These are phyloP conservation scores for Nemopilema nomurai DNA, from an alignment of 30 jellyfish, hydroid and myxozoan species.

Conservation along the genomic window DNA sequence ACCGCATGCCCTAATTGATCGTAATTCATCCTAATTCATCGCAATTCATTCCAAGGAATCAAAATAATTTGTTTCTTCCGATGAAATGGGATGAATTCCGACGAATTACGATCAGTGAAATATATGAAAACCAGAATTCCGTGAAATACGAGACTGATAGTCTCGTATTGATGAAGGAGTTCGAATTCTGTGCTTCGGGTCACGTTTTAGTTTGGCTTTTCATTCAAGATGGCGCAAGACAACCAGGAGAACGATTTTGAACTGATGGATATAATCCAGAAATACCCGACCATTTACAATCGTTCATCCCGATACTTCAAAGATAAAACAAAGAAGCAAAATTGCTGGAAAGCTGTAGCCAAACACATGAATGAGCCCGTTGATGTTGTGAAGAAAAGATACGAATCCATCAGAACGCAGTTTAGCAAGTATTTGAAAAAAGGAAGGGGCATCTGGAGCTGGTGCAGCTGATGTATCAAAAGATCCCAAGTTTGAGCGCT, in stretches of 20 bases:
- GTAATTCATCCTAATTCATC: constrained; percentile 25
- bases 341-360: constrained; percentile 24
- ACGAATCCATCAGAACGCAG: constrained; percentile 3
- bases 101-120: constrained; percentile 23
- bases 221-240: neutral
- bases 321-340: constrained; percentile 9
- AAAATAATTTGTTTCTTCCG: constrained; percentile 32
- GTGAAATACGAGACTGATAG: neutral
- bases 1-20: constrained; percentile 21
- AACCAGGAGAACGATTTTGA: neutral
- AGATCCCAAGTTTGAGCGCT: constrained; percentile 29
- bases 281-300: constrained; percentile 24
- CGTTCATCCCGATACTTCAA: constrained; percentile 24
- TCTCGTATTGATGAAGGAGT: constrained; percentile 1
- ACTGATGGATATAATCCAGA: constrained; percentile 17
- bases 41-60: constrained; percentile 16
- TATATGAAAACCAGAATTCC: constrained; percentile 21
- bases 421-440: constrained; percentile 4
- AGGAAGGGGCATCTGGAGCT: constrained; percentile 43
- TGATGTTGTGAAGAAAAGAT: constrained; percentile 10
- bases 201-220: neutral
- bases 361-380: neutral
- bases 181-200: neutral
- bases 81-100: constrained; percentile 13
- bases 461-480: constrained; percentile 32